Evolutionary conservation across 2,888 invertebrate species (phyloP).

Genomic region (Orthonevra nobilis): DNA sequence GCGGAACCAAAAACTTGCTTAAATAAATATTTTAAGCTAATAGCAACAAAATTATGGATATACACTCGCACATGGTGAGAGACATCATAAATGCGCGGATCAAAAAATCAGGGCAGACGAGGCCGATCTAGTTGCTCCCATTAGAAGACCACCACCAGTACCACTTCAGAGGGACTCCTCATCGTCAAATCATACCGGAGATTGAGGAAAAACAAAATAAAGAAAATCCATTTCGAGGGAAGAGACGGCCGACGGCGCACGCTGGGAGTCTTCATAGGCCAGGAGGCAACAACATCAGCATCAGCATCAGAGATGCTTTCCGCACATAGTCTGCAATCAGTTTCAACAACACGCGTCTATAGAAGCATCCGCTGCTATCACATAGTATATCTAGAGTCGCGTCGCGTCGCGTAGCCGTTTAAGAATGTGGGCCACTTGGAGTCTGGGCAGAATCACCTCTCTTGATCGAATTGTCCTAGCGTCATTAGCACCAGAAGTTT

Average conservation of each 20-base stretch:
- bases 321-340: slow-evolving; percentile 62
- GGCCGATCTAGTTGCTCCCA: slow-evolving; percentile 22
- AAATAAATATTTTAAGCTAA: slow-evolving; percentile 63
- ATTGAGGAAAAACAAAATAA: neutral
- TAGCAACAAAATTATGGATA: slow-evolving; percentile 42
- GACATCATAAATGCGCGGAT: slow-evolving; percentile 10
- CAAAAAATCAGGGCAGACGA: slow-evolving; percentile 35
- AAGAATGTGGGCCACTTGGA: slow-evolving; percentile 62
- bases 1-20: slow-evolving; percentile 48
- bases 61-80: neutral
- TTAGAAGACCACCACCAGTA: slow-evolving; percentile 43
- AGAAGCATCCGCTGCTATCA: neutral
- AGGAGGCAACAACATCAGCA: slow-evolving; percentile 11
- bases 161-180: slow-evolving; percentile 13
- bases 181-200: neutral
- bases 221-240: neutral
- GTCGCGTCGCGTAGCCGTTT: slow-evolving; percentile 8
- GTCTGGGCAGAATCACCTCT: slow-evolving; percentile 54
- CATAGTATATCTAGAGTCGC: neutral
- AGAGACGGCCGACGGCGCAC: slow-evolving; percentile 25
- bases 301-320: slow-evolving; percentile 5
- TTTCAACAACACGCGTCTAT: slow-evolving; percentile 19
- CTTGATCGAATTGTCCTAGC: slow-evolving; percentile 53
- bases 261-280: slow-evolving; percentile 3
- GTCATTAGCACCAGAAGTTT: slow-evolving; percentile 64